Conservation (phyloP, 2,888 invertebrate species). For the Acrobasis suavella region DNA sequence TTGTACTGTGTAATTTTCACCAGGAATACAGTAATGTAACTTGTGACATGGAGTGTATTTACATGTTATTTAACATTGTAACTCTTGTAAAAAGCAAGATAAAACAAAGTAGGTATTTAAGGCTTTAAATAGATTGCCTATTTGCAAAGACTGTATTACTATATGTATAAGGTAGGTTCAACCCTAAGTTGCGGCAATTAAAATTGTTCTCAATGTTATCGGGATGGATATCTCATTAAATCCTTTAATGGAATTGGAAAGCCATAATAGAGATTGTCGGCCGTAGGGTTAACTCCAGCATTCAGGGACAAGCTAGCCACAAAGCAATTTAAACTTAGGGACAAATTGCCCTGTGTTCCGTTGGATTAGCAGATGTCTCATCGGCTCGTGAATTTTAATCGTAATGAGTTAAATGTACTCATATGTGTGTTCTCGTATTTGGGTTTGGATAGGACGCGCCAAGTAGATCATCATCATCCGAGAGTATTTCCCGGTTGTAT, state of each 20-base stretch:
- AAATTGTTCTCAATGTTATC: conserved; percentile 28
- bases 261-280: conserved; percentile 35
- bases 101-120: too few relatives aligned
- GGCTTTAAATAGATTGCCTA: too few relatives aligned
- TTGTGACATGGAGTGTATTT: too few relatives aligned
- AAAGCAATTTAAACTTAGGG: conserved; percentile 55
- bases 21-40: too few relatives aligned
- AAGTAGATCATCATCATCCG: too few relatives aligned
- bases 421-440: not conserved
- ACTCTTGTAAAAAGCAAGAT: too few relatives aligned
- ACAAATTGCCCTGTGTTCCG: conserved; percentile 39
- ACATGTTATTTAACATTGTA: too few relatives aligned
- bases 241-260: conserved; percentile 41
- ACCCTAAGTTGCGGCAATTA: conserved; percentile 13
- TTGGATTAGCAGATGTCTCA: conserved; percentile 23
- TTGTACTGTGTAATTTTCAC: too few relatives aligned
- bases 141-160: too few relatives aligned
- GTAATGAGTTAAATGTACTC: not conserved
- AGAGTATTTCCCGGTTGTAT: too few relatives aligned
- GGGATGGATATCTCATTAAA: conserved; percentile 39
- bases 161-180: not conserved
- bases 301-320: conserved; percentile 36
- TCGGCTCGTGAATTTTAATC: conserved; percentile 21
- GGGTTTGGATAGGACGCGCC: too few relatives aligned
- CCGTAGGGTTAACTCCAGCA: conserved; percentile 31